Base-by-base conservation (phyloP, 2,797 vertebrate species). In the Darevskia mixta region DNA sequence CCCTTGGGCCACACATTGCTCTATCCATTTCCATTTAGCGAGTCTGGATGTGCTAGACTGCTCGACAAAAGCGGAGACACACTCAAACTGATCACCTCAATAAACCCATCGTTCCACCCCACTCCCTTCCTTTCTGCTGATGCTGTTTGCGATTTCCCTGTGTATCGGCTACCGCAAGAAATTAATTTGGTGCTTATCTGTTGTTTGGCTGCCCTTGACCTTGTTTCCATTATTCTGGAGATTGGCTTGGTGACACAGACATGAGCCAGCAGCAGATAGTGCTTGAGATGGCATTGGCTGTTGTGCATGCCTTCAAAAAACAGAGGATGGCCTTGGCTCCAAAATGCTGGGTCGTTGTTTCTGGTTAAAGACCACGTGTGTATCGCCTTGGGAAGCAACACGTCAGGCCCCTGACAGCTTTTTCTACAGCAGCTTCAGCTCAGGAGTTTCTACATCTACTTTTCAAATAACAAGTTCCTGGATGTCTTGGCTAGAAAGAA, bases 191-290 rank as follows among this genome's bases (percentile, higher is more conserved):
- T 45, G 72, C 67, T 80, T 87, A 67, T 87, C 55, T 55, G 49
- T 4, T 15, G 49, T 55, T 55, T 15, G 13, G 49, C 49, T 55
- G 13, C 49, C 49, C 49, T 55, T 15, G 49, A 15, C 13, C 49
- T 64, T 64, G 20, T 23, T 64, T 18, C 2, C 4, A 18, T 82
- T 79, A 25, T 0, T 0, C 0, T 0, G 79, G 80, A 86, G 43
- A 13, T 20, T 4, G 45, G n/a, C 0, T 0, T 0, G 0, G 82
- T 13, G 6, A 66, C 0, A 0, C 3, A 41, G 29, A 3, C 29
- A 82, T 67, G 27, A 88, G 55, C 88, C 85, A 89, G 79, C 76
- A 71, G 0, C 35, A 75, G 61, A 23, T 10, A 84, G 49, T 76
- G 61, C 27, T 76, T 0, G 0, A 66, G 41, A 15, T 45, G 43